Evolutionary conservation across 2,113 vertebrate genomes (phyloP), one percentile per base, ranked within the genome.

Genomic region (Macquaria australasica): DNA sequence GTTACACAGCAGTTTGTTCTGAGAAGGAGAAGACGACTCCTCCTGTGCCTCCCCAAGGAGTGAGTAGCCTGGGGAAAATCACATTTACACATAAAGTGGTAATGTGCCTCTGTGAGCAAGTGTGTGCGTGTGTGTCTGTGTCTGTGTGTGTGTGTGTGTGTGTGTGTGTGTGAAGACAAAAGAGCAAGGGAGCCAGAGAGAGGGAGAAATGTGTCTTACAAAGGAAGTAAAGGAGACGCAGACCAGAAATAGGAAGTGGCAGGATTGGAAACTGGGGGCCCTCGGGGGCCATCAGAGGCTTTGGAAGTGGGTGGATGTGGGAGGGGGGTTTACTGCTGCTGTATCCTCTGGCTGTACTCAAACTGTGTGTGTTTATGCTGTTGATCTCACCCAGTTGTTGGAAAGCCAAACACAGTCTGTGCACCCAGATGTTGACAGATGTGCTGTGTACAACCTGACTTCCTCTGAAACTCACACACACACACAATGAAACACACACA

Each of bases 381-480:
- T 90, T 88, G 76, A 91, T 91, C 87, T 92, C 89, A 93, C 92
- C 91, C 93, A 95, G 94, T 95, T 95, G 94, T 93, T 93, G 80
- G 81, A 92, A 93, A 96, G 90, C 78, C 94, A 95, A 95, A 96
- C 92, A 95, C 95, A 95, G 88, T 90, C 94, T 96, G 95, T 83
- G 91, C 73, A 78, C 89, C 95, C 95, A 96, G 96, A 96, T 96
- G 96, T 91, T 88, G 94, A 95, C 96, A 96, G 96, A 95, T 96
- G 96, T 94, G 89, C 28, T 39, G 77, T 70, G 63, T 78, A 66
- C 80, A 87, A 69, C 62, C 45, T 84, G 79, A 84, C 66, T 71
- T 89, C 84, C 81, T 88, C 72, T 83, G 78, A 78, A 89, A 51
- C 41, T 64, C 69, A 11, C 50, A 63, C 31, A 39, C 37, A 53